phyloP scores from a whole-genome alignment of 2,797 vertebrate species.

The Hydrolagus colliei region DNA sequence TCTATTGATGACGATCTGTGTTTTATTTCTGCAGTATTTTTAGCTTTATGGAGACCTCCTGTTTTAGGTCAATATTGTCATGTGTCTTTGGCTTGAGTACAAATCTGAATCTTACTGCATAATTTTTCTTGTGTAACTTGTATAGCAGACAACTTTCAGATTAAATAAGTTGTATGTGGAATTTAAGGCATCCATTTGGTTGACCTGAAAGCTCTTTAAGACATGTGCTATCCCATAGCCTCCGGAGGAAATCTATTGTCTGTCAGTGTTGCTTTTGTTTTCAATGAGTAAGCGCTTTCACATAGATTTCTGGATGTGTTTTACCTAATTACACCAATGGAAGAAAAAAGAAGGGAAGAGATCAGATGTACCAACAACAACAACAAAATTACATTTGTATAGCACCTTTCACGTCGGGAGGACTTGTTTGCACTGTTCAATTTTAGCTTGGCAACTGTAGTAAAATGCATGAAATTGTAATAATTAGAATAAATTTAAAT shows the following conservation, averaged over 20 bases:
- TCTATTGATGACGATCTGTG: background rate
- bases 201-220: background rate
- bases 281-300: background rate
- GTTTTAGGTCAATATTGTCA: background rate
- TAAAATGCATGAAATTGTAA: background rate
- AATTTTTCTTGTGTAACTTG: background rate
- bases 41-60: background rate
- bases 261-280: background rate
- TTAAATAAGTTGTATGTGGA: conserved; percentile 8
- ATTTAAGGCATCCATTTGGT: background rate
- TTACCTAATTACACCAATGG: background rate
- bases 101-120: background rate
- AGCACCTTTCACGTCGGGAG: background rate
- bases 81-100: conserved; percentile 8
- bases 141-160: background rate
- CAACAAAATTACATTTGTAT: background rate
- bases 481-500: background rate
- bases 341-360: background rate
- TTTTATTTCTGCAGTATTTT: background rate
- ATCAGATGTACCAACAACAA: too few relatives aligned
- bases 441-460: too few relatives aligned
- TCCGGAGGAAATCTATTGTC: conserved; percentile 15
- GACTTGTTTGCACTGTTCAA: background rate
- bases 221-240: background rate
- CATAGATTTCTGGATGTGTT: background rate